phyloP scores from a whole-genome alignment of 2,113 vertebrate genomes.

The Piprites chloris region DNA sequence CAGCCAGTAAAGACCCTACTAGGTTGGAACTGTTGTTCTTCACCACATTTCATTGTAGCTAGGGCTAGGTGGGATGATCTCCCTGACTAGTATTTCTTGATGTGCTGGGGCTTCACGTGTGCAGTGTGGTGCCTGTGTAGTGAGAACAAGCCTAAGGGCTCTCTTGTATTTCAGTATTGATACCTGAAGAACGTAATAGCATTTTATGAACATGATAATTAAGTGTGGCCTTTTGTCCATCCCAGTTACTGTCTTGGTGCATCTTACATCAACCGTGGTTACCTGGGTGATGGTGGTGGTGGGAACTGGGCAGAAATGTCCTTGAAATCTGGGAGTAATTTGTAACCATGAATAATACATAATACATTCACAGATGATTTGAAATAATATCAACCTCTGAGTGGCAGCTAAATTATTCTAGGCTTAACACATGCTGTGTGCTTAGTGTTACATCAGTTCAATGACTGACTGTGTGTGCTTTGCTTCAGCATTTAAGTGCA shows the following conservation, averaged over 20 bases:
- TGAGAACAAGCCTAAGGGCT: neutral
- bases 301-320: neutral
- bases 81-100: slow-evolving; percentile 29
- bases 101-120: neutral
- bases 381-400: neutral
- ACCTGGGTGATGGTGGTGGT: neutral
- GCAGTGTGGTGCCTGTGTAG: neutral
- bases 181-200: neutral
- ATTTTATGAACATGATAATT: neutral
- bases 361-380: neutral
- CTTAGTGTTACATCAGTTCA: neutral
- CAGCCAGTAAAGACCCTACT: neutral
- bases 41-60: neutral
- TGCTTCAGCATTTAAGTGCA: neutral
- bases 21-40: neutral
- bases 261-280: neutral
- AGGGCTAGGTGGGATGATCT: neutral
- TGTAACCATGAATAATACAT: neutral
- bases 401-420: neutral
- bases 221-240: neutral
- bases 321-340: neutral
- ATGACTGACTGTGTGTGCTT: neutral
- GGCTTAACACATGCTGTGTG: neutral
- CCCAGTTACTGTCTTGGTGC: neutral
- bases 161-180: neutral